phyloP scores from a whole-genome alignment of 2,888 invertebrate species.

The Lutraria lutraria region DNA sequence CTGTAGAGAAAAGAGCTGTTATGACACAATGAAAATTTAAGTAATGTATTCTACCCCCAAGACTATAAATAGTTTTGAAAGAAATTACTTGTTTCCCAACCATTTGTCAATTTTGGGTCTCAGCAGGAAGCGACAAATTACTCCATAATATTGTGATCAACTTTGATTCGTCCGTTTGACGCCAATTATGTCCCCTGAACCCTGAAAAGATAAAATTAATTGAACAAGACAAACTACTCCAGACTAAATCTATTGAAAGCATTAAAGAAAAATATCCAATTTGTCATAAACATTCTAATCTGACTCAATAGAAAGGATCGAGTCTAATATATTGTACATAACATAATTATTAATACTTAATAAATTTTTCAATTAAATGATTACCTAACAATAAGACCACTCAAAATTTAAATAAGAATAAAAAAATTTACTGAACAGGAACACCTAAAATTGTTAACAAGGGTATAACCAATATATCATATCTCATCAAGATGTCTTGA shows the following conservation, averaged over 20 bases:
- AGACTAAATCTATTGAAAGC: not conserved
- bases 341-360: not conserved
- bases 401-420: not conserved
- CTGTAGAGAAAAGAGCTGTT: not conserved
- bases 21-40: conserved; percentile 4
- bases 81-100: not conserved
- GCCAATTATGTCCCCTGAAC: not conserved
- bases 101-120: not conserved
- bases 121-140: not conserved
- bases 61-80: not conserved
- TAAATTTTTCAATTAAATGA: not conserved
- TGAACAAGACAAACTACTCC: not conserved
- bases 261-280: not conserved
- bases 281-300: not conserved
- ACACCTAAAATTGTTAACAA: too few relatives aligned
- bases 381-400: not conserved
- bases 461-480: too few relatives aligned
- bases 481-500: too few relatives aligned
- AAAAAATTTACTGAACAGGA: not conserved
- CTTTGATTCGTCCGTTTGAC: not conserved
- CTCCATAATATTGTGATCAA: not conserved
- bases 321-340: not conserved
- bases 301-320: not conserved
- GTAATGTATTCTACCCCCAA: not conserved
- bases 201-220: not conserved